Base-by-base conservation (phyloP, 2,888 invertebrate genomes). In the Apoda limacodes region DNA sequence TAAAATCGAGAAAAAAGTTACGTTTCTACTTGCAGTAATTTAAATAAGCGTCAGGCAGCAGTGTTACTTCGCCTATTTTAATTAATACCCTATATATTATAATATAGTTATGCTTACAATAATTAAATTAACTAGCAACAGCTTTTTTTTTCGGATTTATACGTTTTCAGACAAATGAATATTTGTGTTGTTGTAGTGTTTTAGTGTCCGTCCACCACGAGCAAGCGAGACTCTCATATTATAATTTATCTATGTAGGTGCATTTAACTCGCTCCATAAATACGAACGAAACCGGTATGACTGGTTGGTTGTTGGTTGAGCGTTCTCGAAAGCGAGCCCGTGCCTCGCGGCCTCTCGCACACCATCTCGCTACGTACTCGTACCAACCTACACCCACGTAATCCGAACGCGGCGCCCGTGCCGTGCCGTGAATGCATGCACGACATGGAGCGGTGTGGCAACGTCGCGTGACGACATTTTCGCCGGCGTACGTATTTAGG, bases 391-490 rank as follows among this genome's bases (percentile, higher is more conserved):
- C 72, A 64, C 72, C 71, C 72, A 76, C 75, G 72, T 69, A 70
- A 63, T 55, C 59, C 59, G 54, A 66, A 61, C 65, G 67, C 50
- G 50, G 59, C 58, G 49, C 17, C 17, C 17, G 17, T 17, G 17
- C 17, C 17, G 17, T 17, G 17, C 60, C 51, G 68, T 69, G 67
- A 68, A 67, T 74, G 74, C 70, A 74, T 63, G 17, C 17, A 70
- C 69, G 65, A 67, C 59, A 59, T 46, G 46, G 47, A 30, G 45
- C 72, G 68, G 71, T 57, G 62, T 66, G 82, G 82, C 82, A 82
- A 82, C 82, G 72, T 68, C 72, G 82, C 75, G 74, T 82, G 82
- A 83, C 82, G 83, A 82, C 82, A 82, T 81, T 80, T 82, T 81
- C 75, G 82, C 80, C 74, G 66, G 70, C 66, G 66, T 72, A 72